Percentiles rank a stretch among this genome's conserved stretches.
phyloP scores from a whole-genome alignment of 1,140 invertebrate genomes.

The Agrilus planipennis region DNA sequence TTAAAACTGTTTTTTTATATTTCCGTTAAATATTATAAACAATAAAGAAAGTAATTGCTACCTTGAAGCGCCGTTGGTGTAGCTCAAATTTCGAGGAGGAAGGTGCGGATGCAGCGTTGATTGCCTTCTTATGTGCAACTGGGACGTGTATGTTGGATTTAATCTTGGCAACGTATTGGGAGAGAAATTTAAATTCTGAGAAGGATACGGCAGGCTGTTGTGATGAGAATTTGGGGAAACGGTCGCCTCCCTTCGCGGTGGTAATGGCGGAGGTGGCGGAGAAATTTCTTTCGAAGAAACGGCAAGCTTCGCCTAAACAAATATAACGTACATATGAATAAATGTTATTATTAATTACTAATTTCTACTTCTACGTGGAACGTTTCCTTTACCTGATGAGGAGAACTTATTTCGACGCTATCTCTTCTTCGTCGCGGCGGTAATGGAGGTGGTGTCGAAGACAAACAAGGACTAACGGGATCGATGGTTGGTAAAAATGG shows the following conservation, averaged over 20 bases:
- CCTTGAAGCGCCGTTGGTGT: constrained; percentile 21
- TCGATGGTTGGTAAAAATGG: constrained; percentile 37
- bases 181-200: constrained; percentile 36
- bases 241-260: constrained; percentile 41
- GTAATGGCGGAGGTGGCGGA: constrained; percentile 51
- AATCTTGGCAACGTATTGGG: constrained; percentile 32
- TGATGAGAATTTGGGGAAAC: constrained; percentile 34
- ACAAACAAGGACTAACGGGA: constrained; percentile 32
- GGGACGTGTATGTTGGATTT: constrained; percentile 34
- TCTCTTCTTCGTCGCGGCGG: constrained; percentile 48
- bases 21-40: neutral
- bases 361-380: neutral
- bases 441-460: constrained; percentile 39
- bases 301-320: too few species aligned
- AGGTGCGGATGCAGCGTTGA: constrained; percentile 22
- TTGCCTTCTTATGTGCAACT: constrained; percentile 28
- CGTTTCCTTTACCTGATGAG: constrained; percentile 36
- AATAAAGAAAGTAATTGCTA: constrained; percentile 12
- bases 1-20: too few species aligned
- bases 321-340: too few species aligned
- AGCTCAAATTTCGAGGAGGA: constrained; percentile 11
- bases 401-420: constrained; percentile 42
- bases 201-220: constrained; percentile 28
- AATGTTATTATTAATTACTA: too few species aligned
- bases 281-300: too few species aligned